A percentile compares a stretch with the other conserved stretches of the same genome.
These are phyloP conservation scores for Grus americana DNA, from an alignment of 2,113 vertebrate species.

Conservation along the genomic window DNA sequence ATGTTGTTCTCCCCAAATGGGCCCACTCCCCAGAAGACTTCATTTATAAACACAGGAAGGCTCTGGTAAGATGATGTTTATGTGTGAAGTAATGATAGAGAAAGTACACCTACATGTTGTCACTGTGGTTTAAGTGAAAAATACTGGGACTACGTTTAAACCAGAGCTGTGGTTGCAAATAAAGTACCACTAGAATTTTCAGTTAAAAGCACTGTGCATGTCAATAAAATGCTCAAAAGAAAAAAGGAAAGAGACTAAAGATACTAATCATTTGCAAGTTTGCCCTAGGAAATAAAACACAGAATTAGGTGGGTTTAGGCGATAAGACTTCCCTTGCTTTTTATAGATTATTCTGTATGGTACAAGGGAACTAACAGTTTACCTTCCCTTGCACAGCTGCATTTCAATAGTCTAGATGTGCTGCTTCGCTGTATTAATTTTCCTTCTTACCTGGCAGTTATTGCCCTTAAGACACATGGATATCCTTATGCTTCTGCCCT, in stretches of 20 bases:
- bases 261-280: not conserved
- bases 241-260: not conserved
- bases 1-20: constrained; percentile 94
- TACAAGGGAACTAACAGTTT: not conserved
- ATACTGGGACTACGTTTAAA: not conserved
- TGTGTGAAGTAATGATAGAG: not conserved
- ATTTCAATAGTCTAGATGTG: not conserved
- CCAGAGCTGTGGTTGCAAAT: not conserved
- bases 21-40: constrained; percentile 96
- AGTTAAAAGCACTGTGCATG: not conserved
- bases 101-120: not conserved
- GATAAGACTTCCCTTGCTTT: not conserved
- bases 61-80: constrained; percentile 82
- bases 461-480: not conserved
- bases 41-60: constrained; percentile 95
- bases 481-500: not conserved
- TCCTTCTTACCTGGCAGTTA: not conserved
- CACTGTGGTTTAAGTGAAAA: not conserved
- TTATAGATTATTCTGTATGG: not conserved
- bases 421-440: not conserved
- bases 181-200: not conserved
- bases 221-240: not conserved
- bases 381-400: not conserved
- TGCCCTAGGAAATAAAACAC: not conserved
- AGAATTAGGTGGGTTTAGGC: not conserved